Base-by-base conservation (phyloP, 2,888 invertebrate genomes). In the Chymomyza caudatula region DNA sequence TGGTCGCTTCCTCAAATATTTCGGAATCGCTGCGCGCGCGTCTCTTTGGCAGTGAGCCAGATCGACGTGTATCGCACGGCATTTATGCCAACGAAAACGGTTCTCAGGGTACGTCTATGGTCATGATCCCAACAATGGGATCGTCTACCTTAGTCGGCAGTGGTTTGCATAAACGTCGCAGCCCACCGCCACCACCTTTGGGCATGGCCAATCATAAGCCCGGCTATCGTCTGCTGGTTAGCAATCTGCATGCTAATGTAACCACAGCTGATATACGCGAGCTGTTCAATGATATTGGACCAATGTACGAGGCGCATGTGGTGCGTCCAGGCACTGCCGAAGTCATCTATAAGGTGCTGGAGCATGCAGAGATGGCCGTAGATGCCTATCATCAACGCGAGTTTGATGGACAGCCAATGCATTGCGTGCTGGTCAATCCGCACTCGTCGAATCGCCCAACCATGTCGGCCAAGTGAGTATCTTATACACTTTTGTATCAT, bases 381-480 rank as follows among this genome's bases (percentile, higher is more conserved):
- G 96, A 97, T 81, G 94, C 96, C 60, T 98, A 98, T 91, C 97
- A 98, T 89, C 97, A 97, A 90, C 92, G 98, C 58, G 97, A 97
- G 87, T 91, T 98, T 51, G 98, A 98, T 91, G 97, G 97, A 1
- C 96, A 96, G 87, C 97, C 97, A 3, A 97, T 97, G 97, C 96
- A 96, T 88, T 97, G 96, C 88, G 92, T 96, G 61, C 92, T 97
- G 71, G 96, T 96, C 5, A 95, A 95, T 87, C 95, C 95, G 49
- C 92, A 95, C 85, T 92, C 93, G 49, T 91, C 93, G 71, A 92
- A 92, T 87, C 93, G 93, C 80, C 92, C 93, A 13, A 92, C 93
- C 2, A 89, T 87, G 19, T 87, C 89, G 55, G 88, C 88, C 60
- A 88, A 81, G 90, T 89, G 58, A 66, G 80, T 60, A 57, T 52